Percentiles rank a stretch among this genome's conserved stretches.
These are phyloP conservation scores for Hyalella azteca DNA, from an alignment of 2,888 invertebrate genomes.

Conservation along the genomic window DNA sequence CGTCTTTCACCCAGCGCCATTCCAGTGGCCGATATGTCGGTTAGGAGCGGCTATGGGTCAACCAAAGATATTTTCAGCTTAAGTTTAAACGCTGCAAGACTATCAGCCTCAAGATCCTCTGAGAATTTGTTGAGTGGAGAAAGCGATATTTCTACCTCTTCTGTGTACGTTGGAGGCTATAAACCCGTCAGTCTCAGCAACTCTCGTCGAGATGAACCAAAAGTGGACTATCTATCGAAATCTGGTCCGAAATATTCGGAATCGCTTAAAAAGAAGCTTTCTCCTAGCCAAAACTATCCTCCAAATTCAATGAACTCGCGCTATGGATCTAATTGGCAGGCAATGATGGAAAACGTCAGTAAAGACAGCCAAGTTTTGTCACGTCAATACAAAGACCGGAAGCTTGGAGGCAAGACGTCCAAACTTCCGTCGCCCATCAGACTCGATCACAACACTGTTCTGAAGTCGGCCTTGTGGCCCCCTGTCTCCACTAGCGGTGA, in stretches of 20 bases:
- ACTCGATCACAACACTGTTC: background rate
- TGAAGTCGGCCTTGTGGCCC: constrained; percentile 17
- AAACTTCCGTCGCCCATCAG: constrained; percentile 21
- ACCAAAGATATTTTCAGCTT: background rate
- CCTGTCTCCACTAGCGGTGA: background rate
- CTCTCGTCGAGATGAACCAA: background rate
- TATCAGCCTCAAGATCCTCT: background rate
- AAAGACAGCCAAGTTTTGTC: background rate
- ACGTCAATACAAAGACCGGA: background rate
- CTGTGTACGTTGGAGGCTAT: background rate
- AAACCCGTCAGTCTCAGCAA: background rate
- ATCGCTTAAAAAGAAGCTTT: background rate
- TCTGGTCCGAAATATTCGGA: background rate
- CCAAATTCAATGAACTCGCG: constrained; percentile 22
- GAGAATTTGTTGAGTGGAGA: background rate
- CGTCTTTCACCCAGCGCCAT: background rate
- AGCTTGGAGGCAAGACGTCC: background rate
- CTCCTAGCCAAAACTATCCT: background rate
- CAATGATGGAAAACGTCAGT: constrained; percentile 26
- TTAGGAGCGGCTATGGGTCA: background rate
- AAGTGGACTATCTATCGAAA: background rate
- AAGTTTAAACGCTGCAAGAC: background rate
- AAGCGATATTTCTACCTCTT: background rate
- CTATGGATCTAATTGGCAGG: constrained; percentile 20
- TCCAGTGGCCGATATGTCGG: constrained; percentile 26